These are phyloP conservation scores for Homalodisca vitripennis DNA, from an alignment of 1,140 invertebrate species.

Conservation along the genomic window DNA sequence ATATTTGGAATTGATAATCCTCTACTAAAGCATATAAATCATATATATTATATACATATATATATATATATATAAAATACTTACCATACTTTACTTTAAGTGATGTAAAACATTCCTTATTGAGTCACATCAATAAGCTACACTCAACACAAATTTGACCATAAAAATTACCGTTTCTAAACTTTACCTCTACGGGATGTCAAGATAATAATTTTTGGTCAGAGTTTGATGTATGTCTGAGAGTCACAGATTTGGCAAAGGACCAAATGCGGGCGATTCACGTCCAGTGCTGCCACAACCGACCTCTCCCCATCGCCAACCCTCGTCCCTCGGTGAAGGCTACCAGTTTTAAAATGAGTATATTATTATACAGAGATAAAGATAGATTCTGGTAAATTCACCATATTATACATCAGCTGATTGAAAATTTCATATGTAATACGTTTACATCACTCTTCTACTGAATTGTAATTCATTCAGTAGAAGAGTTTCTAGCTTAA, in stretches of 20 bases:
- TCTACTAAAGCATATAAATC: too few species aligned
- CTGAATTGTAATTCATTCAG: not conserved
- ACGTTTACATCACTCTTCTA: not conserved
- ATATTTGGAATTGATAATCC: too few species aligned
- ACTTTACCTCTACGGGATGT: slow-evolving; percentile 82
- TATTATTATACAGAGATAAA: not conserved
- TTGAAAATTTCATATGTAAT: not conserved
- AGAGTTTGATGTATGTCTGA: slow-evolving; percentile 72
- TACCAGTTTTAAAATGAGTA: slow-evolving; percentile 18
- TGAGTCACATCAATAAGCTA: too few species aligned
- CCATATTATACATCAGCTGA: not conserved
- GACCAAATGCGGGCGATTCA: slow-evolving; percentile 69
- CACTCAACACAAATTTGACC: too few species aligned
- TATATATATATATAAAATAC: too few species aligned
- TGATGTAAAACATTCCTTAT: too few species aligned
- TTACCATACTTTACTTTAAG: too few species aligned
- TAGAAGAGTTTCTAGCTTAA: not conserved
- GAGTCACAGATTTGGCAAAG: slow-evolving; percentile 87
- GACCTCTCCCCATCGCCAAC: slow-evolving; percentile 80
- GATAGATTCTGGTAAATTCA: not conserved
- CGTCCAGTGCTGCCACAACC: slow-evolving; percentile 82
- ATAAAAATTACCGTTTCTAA: too few species aligned
- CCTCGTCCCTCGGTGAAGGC: slow-evolving; percentile 71
- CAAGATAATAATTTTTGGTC: slow-evolving; percentile 81
- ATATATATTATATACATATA: too few species aligned